Conservation (phyloP, 2,797 vertebrate species). For the Cirrhinus mrigala region DNA sequence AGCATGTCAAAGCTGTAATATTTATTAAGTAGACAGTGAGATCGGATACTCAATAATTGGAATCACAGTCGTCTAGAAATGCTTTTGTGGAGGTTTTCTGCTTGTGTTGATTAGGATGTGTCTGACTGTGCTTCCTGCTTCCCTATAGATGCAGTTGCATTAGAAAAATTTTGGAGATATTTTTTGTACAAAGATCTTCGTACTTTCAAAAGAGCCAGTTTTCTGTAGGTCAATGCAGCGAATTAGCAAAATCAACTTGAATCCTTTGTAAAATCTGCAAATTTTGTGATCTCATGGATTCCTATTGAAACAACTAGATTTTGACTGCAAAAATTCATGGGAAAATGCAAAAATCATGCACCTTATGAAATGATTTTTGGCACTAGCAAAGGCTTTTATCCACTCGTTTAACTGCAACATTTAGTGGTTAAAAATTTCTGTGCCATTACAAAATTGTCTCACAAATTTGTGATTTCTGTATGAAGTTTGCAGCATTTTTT, state of each 20-base stretch:
- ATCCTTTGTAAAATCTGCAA: too few relatives aligned
- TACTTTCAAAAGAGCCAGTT: neutral
- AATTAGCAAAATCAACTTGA: neutral
- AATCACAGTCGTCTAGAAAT: neutral
- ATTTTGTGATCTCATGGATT: neutral
- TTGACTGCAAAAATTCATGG: neutral
- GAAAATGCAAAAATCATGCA: neutral
- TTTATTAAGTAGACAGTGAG: neutral
- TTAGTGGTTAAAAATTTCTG: neutral
- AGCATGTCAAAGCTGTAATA: neutral
- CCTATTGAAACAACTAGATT: neutral
- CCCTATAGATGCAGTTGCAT: neutral
- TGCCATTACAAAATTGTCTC: neutral
- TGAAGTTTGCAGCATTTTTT: neutral
- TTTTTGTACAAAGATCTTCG: neutral
- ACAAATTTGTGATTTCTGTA: neutral
- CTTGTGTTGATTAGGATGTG: neutral
- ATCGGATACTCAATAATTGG: neutral
- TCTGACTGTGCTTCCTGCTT: neutral
- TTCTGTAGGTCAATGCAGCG: neutral
- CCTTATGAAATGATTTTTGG: neutral
- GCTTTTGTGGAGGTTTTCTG: neutral
- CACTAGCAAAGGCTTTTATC: neutral
- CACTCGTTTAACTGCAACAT: neutral
- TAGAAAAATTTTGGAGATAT: neutral